Evolutionary conservation across 2,113 vertebrate genomes (phyloP), one percentile per base, ranked within the genome.

Genomic region (Hippolais icterina): DNA sequence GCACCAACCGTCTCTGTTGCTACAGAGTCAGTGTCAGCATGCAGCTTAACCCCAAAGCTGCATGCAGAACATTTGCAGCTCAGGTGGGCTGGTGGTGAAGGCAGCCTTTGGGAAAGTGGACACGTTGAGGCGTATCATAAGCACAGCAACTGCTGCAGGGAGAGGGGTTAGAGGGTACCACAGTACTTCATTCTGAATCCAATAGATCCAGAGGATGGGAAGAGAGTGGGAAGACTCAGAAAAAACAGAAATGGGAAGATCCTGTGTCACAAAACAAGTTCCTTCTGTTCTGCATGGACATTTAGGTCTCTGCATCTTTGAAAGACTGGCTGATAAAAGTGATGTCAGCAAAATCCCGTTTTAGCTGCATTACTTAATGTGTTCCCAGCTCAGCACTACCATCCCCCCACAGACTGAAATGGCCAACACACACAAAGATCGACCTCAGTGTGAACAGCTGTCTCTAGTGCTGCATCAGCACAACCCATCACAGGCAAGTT

Each of bases 91-190:
- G 24, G 24, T 8, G 53, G 33, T 54, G n/a, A 79, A 57, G 22
- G 44, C 41, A 75, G 49, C 35, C 41, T 71, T 54, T 59, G 69
- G 46, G 31, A 39, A 95, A 54, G 25, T 2, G 16, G 77, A 49
- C 47, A n/a, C 0, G 0, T 15, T 5, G 9, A 76, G 46, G 50
- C 0, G 0, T 8, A 41, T 9, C 60, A 18, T 2, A 77, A 87
- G 57, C 65, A 72, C 28, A 74, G 65, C 23, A 79, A 57, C n/a
- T 52, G 50, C 46, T 83, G 59, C 35, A 70, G 59, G 53, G 46
- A 61, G 33, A 63, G 15, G 15, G 12, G 4, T 61, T n/a, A 59
- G n/a, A 46, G 28, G 12, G 23, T 41, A 76, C 13, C 44, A 72
- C 12, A 9, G 49, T 4, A 28, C 46, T 53, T 80, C 29, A 28